phyloP scores from a whole-genome alignment of 2,888 invertebrate species.

The Sericinus montela region DNA sequence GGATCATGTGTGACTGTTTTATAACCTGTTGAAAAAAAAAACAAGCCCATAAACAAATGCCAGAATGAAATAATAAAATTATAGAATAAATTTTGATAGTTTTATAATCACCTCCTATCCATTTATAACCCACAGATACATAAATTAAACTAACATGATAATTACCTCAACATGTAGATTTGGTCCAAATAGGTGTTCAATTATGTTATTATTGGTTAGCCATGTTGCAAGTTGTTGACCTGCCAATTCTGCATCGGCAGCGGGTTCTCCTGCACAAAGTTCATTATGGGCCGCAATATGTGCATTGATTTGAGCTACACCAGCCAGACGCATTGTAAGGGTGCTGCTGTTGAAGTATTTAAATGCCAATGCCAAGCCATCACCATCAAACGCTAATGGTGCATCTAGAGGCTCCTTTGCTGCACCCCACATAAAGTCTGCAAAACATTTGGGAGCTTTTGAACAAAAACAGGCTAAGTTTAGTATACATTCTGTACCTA shows the following conservation, averaged over 20 bases:
- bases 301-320: slow-evolving; percentile 96
- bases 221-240: slow-evolving; percentile 92
- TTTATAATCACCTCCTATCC: no score
- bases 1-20: slow-evolving; percentile 95
- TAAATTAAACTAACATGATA: neutral
- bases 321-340: slow-evolving; percentile 94
- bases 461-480: no score
- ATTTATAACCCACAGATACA: no score
- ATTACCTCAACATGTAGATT: slow-evolving; percentile 95
- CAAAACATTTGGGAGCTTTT: neutral
- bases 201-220: slow-evolving; percentile 93
- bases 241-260: slow-evolving; percentile 90
- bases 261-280: slow-evolving; percentile 91
- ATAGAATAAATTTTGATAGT: no score
- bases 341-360: slow-evolving; percentile 98
- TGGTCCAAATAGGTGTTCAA: slow-evolving; percentile 97
- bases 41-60: no score
- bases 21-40: slow-evolving; percentile 81
- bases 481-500: no score
- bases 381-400: slow-evolving; percentile 91
- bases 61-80: no score
- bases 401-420: slow-evolving; percentile 95
- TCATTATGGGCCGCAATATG: slow-evolving; percentile 96
- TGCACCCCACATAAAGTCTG: slow-evolving; percentile 97
- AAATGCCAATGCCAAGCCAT: slow-evolving; percentile 95